phyloP scores from a whole-genome alignment of 2,888 invertebrate species.

The Cryptus viduatorius region DNA sequence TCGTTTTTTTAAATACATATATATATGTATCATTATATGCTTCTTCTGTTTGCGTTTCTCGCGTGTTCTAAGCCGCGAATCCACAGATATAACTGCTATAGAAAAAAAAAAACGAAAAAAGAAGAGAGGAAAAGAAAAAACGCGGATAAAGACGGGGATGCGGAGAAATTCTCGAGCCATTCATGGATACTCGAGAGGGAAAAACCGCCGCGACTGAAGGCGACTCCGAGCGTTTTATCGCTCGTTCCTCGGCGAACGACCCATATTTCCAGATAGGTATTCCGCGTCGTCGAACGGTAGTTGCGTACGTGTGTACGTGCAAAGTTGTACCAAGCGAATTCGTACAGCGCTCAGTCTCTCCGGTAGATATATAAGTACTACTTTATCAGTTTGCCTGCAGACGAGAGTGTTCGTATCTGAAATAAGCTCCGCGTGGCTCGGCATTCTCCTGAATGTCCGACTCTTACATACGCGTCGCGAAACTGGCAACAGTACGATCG shows the following conservation, averaged over 20 bases:
- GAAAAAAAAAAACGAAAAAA: no score
- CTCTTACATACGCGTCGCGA: not conserved
- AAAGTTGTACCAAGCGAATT: not conserved
- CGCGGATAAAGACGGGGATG: not conserved
- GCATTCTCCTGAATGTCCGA: not conserved
- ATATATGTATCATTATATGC: not conserved
- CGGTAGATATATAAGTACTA: not conserved
- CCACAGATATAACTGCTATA: not conserved
- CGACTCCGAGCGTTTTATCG: constrained; percentile 50
- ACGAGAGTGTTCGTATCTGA: constrained; percentile 1
- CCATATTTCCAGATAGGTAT: constrained; percentile 62
- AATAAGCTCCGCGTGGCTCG: not conserved
- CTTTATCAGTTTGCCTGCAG: constrained; percentile 7
- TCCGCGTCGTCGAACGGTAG: constrained; percentile 50
- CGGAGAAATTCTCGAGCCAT: constrained; percentile 45
- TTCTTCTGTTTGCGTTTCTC: not conserved
- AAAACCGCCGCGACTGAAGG: constrained; percentile 5
- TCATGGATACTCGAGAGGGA: constrained; percentile 35
- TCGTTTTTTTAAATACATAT: not conserved
- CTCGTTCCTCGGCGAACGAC: constrained; percentile 53
- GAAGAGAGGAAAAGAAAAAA: not conserved
- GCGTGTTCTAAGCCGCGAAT: not conserved
- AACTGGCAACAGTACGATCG: constrained; percentile 13
- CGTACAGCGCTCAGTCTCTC: not conserved
- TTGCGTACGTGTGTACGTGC: constrained; percentile 38